phyloP scores from a whole-genome alignment of 23 tunicate genomes.

The Halocynthia aurantium region DNA sequence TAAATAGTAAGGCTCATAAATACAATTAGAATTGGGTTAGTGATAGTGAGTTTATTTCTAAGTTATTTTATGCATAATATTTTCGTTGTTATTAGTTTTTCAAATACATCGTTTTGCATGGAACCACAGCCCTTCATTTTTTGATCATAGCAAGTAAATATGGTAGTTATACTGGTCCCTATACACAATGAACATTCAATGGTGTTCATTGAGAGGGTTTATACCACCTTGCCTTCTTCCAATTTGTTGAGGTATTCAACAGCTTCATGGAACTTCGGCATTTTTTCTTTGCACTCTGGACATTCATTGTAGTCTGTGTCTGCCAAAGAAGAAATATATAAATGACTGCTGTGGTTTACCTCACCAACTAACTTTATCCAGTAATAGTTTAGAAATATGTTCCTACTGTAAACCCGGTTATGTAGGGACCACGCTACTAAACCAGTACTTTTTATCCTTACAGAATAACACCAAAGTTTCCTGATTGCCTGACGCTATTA shows the following conservation, averaged over 20 bases:
- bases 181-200: neutral
- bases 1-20: too few species aligned
- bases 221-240: slow-evolving; percentile 62
- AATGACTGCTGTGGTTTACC: neutral
- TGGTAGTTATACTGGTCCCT: neutral
- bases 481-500: slow-evolving; percentile 48
- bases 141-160: too few species aligned
- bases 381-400: too few species aligned
- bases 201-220: neutral
- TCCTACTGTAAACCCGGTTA: too few species aligned
- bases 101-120: too few species aligned
- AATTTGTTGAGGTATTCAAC: slow-evolving; percentile 71
- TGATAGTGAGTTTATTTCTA: too few species aligned
- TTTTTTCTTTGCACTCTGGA: slow-evolving; percentile 59
- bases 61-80: too few species aligned
- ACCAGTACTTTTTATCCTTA: slow-evolving; percentile 25
- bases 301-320: slow-evolving; percentile 78
- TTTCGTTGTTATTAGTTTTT: too few species aligned
- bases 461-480: slow-evolving; percentile 71
- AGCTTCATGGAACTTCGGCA: slow-evolving; percentile 90
- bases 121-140: too few species aligned
- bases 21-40: too few species aligned
- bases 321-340: slow-evolving; percentile 2
- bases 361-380: too few species aligned
- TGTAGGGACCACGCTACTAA: too few species aligned